phyloP scores from a whole-genome alignment of 2,888 invertebrate species.

The Noctuana brunneofusca region DNA sequence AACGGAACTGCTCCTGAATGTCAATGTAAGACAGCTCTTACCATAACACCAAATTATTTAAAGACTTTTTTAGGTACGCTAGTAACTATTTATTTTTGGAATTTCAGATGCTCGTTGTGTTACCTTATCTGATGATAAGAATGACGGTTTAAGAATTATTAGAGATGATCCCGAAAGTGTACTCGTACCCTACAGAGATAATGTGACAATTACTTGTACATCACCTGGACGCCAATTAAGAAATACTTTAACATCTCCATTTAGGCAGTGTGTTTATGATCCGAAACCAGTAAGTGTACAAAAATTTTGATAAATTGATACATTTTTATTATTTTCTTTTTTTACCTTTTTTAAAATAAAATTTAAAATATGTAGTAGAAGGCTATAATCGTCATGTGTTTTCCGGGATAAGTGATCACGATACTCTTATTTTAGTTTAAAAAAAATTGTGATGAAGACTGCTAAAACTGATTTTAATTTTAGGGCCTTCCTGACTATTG shows the following conservation, averaged over 20 bases:
- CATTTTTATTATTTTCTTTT: neutral
- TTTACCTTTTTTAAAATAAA: conserved; percentile 15
- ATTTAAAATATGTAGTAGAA: too few species aligned
- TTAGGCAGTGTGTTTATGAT: conserved; percentile 97
- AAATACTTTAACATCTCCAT: conserved; percentile 91
- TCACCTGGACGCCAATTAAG: conserved; percentile 90
- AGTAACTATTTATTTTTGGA: neutral
- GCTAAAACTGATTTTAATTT: conserved; percentile 39
- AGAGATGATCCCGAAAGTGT: conserved; percentile 92
- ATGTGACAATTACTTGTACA: conserved; percentile 92
- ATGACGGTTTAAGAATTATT: conserved; percentile 91
- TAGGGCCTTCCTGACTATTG: conserved; percentile 94
- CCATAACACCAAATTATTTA: neutral
- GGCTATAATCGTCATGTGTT: neutral
- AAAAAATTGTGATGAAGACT: neutral
- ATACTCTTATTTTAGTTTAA: neutral
- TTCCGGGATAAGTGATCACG: too few species aligned
- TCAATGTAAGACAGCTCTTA: conserved; percentile 87
- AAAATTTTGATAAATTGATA: neutral
- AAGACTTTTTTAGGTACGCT: neutral
- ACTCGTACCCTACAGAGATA: conserved; percentile 93
- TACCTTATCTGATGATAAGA: conserved; percentile 93
- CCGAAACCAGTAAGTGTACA: conserved; percentile 87
- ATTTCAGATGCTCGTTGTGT: conserved; percentile 93
- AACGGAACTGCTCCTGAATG: conserved; percentile 96